phyloP scores from a whole-genome alignment of 2,113 vertebrate genomes.

The Spea multiplicata region DNA sequence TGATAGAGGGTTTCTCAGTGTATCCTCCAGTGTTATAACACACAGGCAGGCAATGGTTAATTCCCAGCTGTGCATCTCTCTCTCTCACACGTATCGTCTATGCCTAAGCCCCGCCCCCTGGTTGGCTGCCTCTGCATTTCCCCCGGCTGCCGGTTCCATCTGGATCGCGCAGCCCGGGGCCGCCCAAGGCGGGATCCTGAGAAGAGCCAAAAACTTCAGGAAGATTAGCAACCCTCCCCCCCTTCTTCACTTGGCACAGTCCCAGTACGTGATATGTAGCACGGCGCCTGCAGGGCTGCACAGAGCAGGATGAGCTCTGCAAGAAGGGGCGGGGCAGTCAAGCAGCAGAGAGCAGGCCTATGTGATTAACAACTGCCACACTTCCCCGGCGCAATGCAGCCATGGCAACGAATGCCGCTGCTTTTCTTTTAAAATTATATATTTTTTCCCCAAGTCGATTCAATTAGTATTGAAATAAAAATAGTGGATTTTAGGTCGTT shows the following conservation, averaged over 20 bases:
- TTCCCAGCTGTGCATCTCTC: too few relatives aligned
- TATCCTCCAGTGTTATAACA: too few relatives aligned
- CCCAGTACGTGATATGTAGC: constrained; percentile 23
- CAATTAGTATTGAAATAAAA: too few relatives aligned
- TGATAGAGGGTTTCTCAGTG: too few relatives aligned
- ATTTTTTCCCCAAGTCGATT: too few relatives aligned
- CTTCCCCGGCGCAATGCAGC: too few relatives aligned
- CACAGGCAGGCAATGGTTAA: too few relatives aligned
- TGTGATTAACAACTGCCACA: too few relatives aligned
- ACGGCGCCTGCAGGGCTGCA: neutral
- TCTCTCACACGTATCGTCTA: too few relatives aligned
- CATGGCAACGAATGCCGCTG: too few relatives aligned
- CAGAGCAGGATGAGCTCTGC: neutral
- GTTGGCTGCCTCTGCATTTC: neutral
- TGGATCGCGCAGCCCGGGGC: constrained; percentile 33
- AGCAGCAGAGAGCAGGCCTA: neutral
- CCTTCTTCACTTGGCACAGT: constrained; percentile 6
- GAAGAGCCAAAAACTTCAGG: constrained; percentile 4
- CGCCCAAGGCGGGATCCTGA: constrained; percentile 1
- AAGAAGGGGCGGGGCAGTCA: neutral
- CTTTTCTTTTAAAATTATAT: too few relatives aligned
- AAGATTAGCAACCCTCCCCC: neutral
- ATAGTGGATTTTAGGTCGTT: too few relatives aligned
- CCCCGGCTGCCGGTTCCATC: constrained; percentile 32
- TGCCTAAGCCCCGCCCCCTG: neutral